These are phyloP conservation scores for Plectrocnemia conspersa DNA, from an alignment of 1,140 invertebrate species.

Conservation along the genomic window DNA sequence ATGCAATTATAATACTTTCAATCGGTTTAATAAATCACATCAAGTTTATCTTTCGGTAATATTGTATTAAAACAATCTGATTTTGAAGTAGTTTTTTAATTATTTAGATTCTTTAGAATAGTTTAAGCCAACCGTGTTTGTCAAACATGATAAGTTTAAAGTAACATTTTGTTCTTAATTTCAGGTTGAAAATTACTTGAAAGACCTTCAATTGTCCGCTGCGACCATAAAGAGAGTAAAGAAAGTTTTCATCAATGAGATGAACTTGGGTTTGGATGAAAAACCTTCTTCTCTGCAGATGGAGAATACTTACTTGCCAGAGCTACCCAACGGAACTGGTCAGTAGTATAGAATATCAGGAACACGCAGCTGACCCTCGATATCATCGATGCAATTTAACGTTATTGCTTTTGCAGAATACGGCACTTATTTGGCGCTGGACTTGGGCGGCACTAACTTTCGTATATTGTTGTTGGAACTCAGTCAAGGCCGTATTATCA, in stretches of 20 bases:
- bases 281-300: slow-evolving; percentile 64
- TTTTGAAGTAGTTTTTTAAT: too few species aligned
- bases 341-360: slow-evolving; percentile 24
- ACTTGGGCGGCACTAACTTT: slow-evolving; percentile 97
- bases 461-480: slow-evolving; percentile 87
- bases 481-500: slow-evolving; percentile 54
- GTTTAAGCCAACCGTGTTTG: too few species aligned
- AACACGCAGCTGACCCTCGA: too few species aligned
- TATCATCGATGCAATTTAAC: too few species aligned
- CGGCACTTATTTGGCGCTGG: slow-evolving; percentile 85
- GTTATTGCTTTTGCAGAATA: slow-evolving; percentile 56
- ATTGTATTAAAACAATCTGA: too few species aligned
- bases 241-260: slow-evolving; percentile 55
- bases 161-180: too few species aligned
- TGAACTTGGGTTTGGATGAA: slow-evolving; percentile 70
- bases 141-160: too few species aligned
- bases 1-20: too few species aligned
- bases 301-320: slow-evolving; percentile 90
- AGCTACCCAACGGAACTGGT: slow-evolving; percentile 89
- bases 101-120: too few species aligned
- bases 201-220: slow-evolving; percentile 23
- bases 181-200: slow-evolving; percentile 25
- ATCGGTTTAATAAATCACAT: too few species aligned
- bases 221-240: slow-evolving; percentile 40
- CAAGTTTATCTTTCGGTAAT: too few species aligned